Conservation (phyloP, 2,888 invertebrate genomes). For the Diaprepes abbreviatus region DNA sequence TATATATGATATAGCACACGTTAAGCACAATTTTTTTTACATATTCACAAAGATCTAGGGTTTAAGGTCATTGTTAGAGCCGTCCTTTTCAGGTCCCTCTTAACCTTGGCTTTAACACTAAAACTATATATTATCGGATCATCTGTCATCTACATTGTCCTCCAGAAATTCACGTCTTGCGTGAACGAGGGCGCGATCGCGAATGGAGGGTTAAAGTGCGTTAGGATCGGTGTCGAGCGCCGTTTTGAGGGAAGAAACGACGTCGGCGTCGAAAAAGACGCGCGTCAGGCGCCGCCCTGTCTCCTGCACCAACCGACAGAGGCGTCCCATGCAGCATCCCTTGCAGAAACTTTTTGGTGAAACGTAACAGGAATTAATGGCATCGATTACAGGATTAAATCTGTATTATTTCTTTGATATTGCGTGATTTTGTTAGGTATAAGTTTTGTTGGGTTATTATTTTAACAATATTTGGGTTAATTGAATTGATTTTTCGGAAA, state of each 20-base stretch:
- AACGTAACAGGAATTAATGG: constrained; percentile 34
- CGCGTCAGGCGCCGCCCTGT: constrained; percentile 51
- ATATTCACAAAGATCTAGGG: not conserved
- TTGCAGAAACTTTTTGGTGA: constrained; percentile 14
- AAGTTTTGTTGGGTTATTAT: not conserved
- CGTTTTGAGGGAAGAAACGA: constrained; percentile 44
- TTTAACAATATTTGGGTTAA: not conserved
- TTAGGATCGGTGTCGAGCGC: constrained; percentile 64
- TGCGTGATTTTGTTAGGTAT: not conserved
- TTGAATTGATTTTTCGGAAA: not conserved
- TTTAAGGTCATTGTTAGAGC: not conserved
- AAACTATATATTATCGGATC: constrained; percentile 17
- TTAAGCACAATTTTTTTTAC: not conserved
- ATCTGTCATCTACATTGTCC: constrained; percentile 20
- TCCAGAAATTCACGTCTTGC: constrained; percentile 36
- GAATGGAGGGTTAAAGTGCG: constrained; percentile 59
- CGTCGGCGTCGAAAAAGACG: constrained; percentile 45
- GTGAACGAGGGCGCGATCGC: constrained; percentile 46
- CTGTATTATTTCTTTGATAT: not conserved
- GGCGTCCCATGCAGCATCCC: constrained; percentile 44
- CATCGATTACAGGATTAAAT: constrained; percentile 36
- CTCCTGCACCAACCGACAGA: constrained; percentile 45
- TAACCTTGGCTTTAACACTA: constrained; percentile 12
- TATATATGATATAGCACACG: not conserved
- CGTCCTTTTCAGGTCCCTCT: not conserved